Base-by-base conservation (phyloP, 2,113 vertebrate genomes). In the Percina caprodes region DNA sequence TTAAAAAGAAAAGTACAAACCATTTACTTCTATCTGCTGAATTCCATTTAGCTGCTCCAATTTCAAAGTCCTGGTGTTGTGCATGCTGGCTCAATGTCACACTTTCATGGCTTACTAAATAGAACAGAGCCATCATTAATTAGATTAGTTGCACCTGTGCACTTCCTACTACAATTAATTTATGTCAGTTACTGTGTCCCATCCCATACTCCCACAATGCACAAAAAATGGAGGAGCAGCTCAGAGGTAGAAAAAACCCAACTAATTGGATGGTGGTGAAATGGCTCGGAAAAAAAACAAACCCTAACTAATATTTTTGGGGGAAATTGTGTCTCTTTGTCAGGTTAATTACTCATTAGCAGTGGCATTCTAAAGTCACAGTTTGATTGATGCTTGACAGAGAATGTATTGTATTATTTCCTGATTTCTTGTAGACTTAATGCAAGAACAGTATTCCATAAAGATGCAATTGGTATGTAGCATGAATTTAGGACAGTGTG, bases 261-360 rank as follows among this genome's bases (percentile, higher is more conserved):
- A 46, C 1, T 24, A 59, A 80, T 74, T 74, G 19, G 62, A 42
- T 45, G 46, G 30, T 42, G 33, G 46, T 54, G 46, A 69, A 69
- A 46, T 0, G 45, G 30, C 48, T 61, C 30, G 7, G 30, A 46
- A 24, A 33, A 16, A 63, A 70, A 74, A 46, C 2, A 46, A 66
- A 24, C 19, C 12, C 9, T 45, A 66, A 66, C 42, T 33, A 33
- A 6, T 15, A n/a, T 39, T 13, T 56, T 14, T 1, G 21, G 23
- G 24, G 16, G 15, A 11, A 48, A 30, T 42, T 39, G 39, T 39
- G 39, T 51, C 19, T 54, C 48, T 30, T 51, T 69, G 6, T 23
- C 39, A 35, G 3, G 10, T 18, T 33, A 42, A 42, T 42, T 42
- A 42, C 39, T 30, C 16, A 77, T 58, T 68, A 48, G 39, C 4